Conservation (phyloP, 2,113 vertebrate genomes). For the Sander vitreus region DNA sequence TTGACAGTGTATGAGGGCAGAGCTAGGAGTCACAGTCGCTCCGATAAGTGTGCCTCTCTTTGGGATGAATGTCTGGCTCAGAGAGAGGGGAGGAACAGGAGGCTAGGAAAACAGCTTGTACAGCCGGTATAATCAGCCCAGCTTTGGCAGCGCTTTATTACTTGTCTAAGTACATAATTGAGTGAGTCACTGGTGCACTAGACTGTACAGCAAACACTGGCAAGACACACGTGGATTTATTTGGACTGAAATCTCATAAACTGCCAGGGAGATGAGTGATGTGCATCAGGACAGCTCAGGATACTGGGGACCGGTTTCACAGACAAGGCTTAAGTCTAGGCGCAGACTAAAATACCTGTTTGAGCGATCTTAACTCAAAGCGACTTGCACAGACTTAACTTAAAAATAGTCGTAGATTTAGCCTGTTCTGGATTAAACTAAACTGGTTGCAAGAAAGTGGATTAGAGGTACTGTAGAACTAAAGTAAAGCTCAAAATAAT, state of each 20-base stretch:
- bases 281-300: slow-evolving; percentile 4
- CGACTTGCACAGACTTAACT: no score
- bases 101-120: slow-evolving; percentile 76
- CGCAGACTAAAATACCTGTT: no score
- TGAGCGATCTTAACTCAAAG: no score
- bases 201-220: slow-evolving; percentile 27
- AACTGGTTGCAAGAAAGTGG: no score
- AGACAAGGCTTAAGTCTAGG: no score
- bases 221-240: slow-evolving; percentile 25
- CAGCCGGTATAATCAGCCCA: slow-evolving; percentile 65
- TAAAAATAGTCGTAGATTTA: no score
- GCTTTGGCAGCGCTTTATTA: slow-evolving; percentile 77
- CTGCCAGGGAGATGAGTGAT: slow-evolving; percentile 32
- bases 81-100: slow-evolving; percentile 67
- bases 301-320: background rate
- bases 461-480: no score
- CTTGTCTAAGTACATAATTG: slow-evolving; percentile 75
- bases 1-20: background rate
- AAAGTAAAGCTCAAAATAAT: no score
- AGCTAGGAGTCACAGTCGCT: slow-evolving; percentile 38
- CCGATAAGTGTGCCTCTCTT: slow-evolving; percentile 42
- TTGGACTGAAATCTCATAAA: slow-evolving; percentile 27
- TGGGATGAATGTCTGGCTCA: slow-evolving; percentile 73
- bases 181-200: slow-evolving; percentile 56
- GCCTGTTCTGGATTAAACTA: no score